Evolutionary conservation across 2,888 invertebrate genomes (phyloP), one percentile per base, ranked within the genome.

Genomic region (Latrodectus elegans): DNA sequence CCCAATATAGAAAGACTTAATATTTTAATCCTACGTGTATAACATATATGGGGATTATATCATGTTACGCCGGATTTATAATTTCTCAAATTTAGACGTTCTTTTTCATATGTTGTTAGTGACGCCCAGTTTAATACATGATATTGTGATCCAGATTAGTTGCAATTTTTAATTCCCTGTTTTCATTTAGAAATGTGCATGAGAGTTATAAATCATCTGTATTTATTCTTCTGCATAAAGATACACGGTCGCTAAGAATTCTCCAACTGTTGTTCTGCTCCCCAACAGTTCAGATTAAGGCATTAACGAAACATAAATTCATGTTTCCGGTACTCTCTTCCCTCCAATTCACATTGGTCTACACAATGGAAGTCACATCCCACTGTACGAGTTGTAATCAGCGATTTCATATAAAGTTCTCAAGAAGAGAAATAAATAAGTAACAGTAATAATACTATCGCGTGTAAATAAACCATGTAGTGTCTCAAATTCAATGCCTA

Each of bases 401-500:
- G 52, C 80, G 51, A 77, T 82, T 76, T 60, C 68, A 60, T 67
- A 74, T 76, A 73, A 80, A 85, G 75, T 75, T 85, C 78, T 65
- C 72, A 71, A 80, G 67, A 80, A 26, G 53, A 80, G 80, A 80
- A 85, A 85, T 51, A 75, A 71, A 67, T 26, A 70, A 49, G 64
- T 12, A 74, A 74, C 60, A 60, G 14, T 60, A 60, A 60, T n/a
- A 79, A 64, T 15, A 14, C 38, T 60, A 72, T 87, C 72, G 81
- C 77, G 81, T 87, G 86, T 87, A 87, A 81, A 76, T 87, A 74
- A 38, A 49, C 76, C 86, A 81, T 86, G 86, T 86, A 86, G 55
- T 14, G 81, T 76, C 80, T 86, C 81, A 51, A 81, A 81, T 86
- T 81, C 81, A 81, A 68, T 73, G 86, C 86, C 73, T 87, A 87